A percentile compares a stretch with the other conserved stretches of the same genome.
phyloP scores from a whole-genome alignment of 2,113 vertebrate species.

The Apaloderma vittatum region DNA sequence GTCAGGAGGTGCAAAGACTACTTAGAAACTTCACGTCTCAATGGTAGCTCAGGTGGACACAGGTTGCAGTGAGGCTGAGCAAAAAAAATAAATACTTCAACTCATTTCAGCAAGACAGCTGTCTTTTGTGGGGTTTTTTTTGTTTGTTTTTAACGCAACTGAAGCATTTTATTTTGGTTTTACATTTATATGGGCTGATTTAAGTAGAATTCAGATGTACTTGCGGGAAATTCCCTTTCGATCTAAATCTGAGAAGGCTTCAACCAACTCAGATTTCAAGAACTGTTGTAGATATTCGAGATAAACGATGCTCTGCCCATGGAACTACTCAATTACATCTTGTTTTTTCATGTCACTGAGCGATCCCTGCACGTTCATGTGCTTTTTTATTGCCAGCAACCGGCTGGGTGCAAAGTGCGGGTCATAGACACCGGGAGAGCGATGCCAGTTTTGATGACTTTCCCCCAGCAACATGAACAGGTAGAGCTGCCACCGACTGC shows the following conservation, averaged over 20 bases:
- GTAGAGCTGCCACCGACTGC: not conserved
- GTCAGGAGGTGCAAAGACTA: not conserved
- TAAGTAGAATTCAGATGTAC: not conserved
- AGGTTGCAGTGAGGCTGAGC: not conserved
- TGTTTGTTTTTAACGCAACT: not conserved
- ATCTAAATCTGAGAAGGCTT: not conserved
- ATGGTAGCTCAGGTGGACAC: not conserved
- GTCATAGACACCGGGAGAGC: not conserved
- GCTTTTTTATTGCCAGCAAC: not conserved
- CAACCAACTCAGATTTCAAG: not conserved
- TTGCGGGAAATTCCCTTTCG: not conserved
- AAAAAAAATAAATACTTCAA: not conserved
- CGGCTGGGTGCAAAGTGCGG: not conserved
- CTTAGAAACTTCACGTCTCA: not conserved
- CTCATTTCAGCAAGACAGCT: not conserved
- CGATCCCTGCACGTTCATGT: fast-evolving
- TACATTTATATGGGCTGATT: not conserved
- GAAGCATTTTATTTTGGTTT: not conserved
- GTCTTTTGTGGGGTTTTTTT: not conserved
- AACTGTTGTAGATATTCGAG: not conserved
- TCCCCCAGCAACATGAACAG: not conserved
- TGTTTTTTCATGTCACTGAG: not conserved
- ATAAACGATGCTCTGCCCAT: not conserved
- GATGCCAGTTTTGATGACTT: not conserved
- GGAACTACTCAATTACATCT: not conserved